Percentiles rank a stretch among this genome's conserved stretches.
Conservation (phyloP, 2,113 vertebrate genomes). For the Dunckerocampus dactyliophorus region DNA sequence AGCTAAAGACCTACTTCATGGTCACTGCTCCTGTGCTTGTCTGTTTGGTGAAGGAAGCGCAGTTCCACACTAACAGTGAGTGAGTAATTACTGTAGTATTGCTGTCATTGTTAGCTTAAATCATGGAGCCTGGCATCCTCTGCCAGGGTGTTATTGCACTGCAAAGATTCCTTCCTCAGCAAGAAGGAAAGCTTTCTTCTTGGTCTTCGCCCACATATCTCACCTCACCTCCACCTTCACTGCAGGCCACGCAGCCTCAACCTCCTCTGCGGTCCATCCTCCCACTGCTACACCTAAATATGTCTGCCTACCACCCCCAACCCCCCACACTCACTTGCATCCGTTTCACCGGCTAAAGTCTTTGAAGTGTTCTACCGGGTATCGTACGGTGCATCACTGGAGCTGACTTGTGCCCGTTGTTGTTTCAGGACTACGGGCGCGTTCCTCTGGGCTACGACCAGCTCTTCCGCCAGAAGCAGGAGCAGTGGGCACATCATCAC, state of each 20-base stretch:
- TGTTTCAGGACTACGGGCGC: conserved; percentile 82
- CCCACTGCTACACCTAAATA: conserved; percentile 58
- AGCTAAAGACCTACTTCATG: too few relatives aligned
- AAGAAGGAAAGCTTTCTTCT: conserved; percentile 19
- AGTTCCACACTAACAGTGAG: too few relatives aligned
- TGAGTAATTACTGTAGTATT: too few relatives aligned
- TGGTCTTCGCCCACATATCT: conserved; percentile 41
- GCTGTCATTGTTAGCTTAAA: neutral
- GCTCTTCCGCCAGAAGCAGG: conserved; percentile 85
- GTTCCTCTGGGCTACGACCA: conserved; percentile 87
- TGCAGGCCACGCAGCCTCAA: conserved; percentile 46
- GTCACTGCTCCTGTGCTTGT: too few relatives aligned
- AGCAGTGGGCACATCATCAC: conserved; percentile 89
- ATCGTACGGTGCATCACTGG: too few relatives aligned
- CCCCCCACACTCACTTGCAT: conserved; percentile 33
- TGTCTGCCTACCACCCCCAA: conserved; percentile 24
- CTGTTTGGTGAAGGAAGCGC: too few relatives aligned
- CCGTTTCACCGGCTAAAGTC: neutral
- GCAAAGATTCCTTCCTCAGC: conserved; percentile 6
- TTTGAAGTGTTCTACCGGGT: too few relatives aligned
- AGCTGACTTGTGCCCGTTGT: neutral
- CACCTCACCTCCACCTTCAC: conserved; percentile 49
- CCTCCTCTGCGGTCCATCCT: conserved; percentile 41
- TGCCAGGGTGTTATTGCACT: neutral
- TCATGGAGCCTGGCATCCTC: too few relatives aligned